These are phyloP conservation scores for Phrynocephalus forsythii DNA, from an alignment of 2,797 vertebrate genomes.

Conservation along the genomic window DNA sequence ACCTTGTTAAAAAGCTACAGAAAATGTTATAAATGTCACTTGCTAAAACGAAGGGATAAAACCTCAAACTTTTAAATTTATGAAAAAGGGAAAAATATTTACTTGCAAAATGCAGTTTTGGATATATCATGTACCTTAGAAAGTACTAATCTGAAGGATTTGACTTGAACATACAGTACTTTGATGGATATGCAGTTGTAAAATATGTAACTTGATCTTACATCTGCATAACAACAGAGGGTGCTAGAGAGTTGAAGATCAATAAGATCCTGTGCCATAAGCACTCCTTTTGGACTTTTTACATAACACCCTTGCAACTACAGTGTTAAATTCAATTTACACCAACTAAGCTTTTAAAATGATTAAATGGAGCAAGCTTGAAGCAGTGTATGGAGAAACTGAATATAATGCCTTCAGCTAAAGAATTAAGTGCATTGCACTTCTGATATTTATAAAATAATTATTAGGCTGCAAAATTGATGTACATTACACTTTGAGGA, in stretches of 20 bases:
- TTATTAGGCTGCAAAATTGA: constrained; percentile 66
- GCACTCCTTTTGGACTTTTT: constrained; percentile 59
- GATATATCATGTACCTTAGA: not conserved
- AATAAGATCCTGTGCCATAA: constrained; percentile 14
- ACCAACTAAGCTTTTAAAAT: constrained; percentile 68
- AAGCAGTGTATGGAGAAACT: constrained; percentile 48
- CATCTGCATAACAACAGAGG: constrained; percentile 75
- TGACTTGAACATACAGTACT: not conserved
- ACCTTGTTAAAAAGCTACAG: not conserved
- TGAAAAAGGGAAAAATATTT: constrained; percentile 25
- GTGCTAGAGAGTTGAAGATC: constrained; percentile 79
- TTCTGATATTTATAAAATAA: constrained; percentile 75
- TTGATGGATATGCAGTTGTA: constrained; percentile 28
- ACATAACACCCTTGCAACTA: constrained; percentile 56
- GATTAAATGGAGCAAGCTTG: constrained; percentile 66
- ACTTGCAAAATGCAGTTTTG: constrained; percentile 11
- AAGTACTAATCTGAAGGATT: not conserved
- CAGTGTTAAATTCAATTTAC: constrained; percentile 64
- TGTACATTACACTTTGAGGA: constrained; percentile 41
- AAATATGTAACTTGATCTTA: constrained; percentile 22
- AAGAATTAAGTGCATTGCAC: constrained; percentile 63
- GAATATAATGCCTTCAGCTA: constrained; percentile 61
- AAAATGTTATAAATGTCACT: constrained; percentile 26
- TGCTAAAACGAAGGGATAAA: not conserved
- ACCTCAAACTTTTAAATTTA: not conserved